Evolutionary conservation across 2,888 invertebrate genomes (phyloP), one percentile per base, ranked within the genome.

Genomic region (Chaitophorus viminalis): DNA sequence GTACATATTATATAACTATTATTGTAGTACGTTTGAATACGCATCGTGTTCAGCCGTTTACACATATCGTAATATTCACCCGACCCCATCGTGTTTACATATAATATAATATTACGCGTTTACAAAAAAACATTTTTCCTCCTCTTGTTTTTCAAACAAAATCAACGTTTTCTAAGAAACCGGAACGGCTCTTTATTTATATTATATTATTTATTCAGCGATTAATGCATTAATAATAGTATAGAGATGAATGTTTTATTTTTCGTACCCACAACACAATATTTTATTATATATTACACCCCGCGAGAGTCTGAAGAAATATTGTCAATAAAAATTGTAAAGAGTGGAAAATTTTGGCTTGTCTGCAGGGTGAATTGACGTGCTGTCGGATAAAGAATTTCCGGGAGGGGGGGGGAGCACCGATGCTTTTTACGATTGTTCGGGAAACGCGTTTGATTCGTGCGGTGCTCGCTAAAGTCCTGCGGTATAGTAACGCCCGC

Each of bases 341-440:
- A 6, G 46, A 14, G 46, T 11, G 14, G 14, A 14, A 46, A 11
- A 46, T 5, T 46, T 46, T 9, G 46, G 8, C 8, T 46, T 14
- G 21, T 21, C 60, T 25, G 25, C 21, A 25, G 60, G 60, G 60
- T 21, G 25, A 60, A 21, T 21, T 3, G 60, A 60, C 60, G 21
- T 6, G 60, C 21, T 60, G 25, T 60, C 21, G 25, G 60, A 21
- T 25, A 25, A 60, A 9, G 60, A 3, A 14, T 14, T 11, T 11
- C 14, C 46, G 14, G 2, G 11, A 14, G 46, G 60, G 60, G 25
- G 60, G 25, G 60, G 5, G 21, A 60, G 21, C 76, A 46, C 76
- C 29, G 76, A 46, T 77, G 77, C 52, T 77, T 77, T 77, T 77
- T 77, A 77, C 31, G 77, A 77, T n/a, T n/a, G 77, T 77, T 77